phyloP scores from a whole-genome alignment of 2,113 vertebrate species.

The Psophia crepitans region DNA sequence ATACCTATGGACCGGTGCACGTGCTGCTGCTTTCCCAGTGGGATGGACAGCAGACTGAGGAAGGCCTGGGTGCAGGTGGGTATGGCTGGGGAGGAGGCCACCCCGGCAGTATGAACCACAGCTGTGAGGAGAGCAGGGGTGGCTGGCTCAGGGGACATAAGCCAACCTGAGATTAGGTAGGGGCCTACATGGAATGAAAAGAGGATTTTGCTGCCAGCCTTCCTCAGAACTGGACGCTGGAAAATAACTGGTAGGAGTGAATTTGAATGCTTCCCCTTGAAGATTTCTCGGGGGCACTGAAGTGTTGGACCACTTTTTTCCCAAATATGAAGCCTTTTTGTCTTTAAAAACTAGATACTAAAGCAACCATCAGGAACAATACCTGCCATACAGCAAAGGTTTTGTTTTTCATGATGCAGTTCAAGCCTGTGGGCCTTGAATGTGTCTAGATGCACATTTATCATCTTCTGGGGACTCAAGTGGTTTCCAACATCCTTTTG shows the following conservation, averaged over 20 bases:
- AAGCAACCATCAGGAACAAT: not conserved
- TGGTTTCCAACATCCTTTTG: fast-evolving
- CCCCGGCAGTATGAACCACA: not conserved
- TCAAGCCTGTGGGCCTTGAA: not conserved
- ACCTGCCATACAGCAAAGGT: too few relatives aligned
- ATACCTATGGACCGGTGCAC: too few relatives aligned
- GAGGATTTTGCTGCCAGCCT: not conserved
- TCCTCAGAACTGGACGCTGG: not conserved
- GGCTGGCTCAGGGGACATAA: fast-evolving
- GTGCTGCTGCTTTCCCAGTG: fast-evolving
- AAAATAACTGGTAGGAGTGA: not conserved
- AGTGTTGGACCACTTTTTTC: not conserved
- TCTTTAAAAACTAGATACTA: not conserved
- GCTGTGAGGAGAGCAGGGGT: not conserved
- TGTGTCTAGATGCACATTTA: not conserved
- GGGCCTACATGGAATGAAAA: fast-evolving
- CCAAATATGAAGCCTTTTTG: not conserved
- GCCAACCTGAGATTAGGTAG: too few relatives aligned
- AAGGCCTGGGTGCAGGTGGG: fast-evolving
- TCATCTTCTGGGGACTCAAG: too few relatives aligned
- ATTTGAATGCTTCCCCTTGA: not conserved
- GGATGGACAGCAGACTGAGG: not conserved
- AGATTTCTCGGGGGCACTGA: too few relatives aligned
- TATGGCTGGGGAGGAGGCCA: not conserved
- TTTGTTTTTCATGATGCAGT: not conserved